Base-by-base conservation (phyloP, 1,140 invertebrate species). In the Rhyzopertha dominica region DNA sequence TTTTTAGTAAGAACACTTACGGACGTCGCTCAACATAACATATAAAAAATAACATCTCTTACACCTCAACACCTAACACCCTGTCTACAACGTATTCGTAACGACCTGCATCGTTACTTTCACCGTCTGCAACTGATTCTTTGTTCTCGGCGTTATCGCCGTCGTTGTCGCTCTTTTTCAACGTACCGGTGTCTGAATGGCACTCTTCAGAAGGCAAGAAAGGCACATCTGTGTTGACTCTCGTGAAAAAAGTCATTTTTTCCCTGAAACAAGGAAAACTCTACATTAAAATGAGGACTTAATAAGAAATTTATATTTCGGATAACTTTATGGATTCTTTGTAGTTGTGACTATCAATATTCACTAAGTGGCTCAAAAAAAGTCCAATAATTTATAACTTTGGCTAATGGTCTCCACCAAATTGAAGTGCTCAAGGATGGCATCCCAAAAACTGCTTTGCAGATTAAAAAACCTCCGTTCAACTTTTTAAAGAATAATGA, bases 241-340 rank as follows among this genome's bases (percentile, higher is more conserved):
- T 76, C 1, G 90, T 93, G 65, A 95, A 94, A 70, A 95, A 95
- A 9, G 90, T 87, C 82, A 95, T 95, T 70, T 94, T 95, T 70
- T 94, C 90, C 74, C 90, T 94, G 71, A 16, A 75, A 74, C 49
- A 46, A 54, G 50, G 47, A 49, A 59, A 36, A 48, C n/a, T n/a
- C n/a, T n/a, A n/a, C n/a, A n/a, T n/a, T n/a, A n/a, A n/a, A n/a
- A n/a, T n/a, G n/a, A n/a, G n/a, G n/a, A n/a, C n/a, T n/a, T n/a
- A n/a, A n/a, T n/a, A n/a, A n/a, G n/a, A n/a, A n/a, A n/a, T n/a
- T n/a, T n/a, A n/a, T n/a, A n/a, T n/a, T n/a, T n/a, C n/a, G n/a
- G n/a, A n/a, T n/a, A n/a, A n/a, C n/a, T n/a, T n/a, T n/a, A n/a
- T n/a, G n/a, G n/a, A n/a, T n/a, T n/a, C n/a, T n/a, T n/a, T n/a